These are phyloP conservation scores for Florisuga fusca DNA, from an alignment of 2,797 vertebrate genomes.

Conservation along the genomic window DNA sequence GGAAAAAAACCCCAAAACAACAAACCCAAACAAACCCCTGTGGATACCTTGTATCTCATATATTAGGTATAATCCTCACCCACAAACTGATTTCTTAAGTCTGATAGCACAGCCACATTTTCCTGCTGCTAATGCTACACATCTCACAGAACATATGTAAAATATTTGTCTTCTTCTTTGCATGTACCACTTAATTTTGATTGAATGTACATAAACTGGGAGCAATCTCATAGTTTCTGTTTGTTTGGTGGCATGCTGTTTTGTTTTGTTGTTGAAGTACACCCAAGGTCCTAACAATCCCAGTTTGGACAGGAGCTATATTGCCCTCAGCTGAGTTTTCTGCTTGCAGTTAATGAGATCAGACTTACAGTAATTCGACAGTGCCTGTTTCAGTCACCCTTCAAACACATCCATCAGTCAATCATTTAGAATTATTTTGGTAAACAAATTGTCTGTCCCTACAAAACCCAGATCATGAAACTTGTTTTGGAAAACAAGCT, in stretches of 20 bases:
- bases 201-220: neutral
- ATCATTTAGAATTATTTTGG: neutral
- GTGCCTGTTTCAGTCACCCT: neutral
- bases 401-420: neutral
- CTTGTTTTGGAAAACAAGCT: neutral
- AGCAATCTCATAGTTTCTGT: neutral
- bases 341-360: neutral
- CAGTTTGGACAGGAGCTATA: neutral
- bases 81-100: neutral
- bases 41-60: neutral
- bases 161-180: neutral
- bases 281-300: neutral
- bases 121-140: neutral
- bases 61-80: neutral
- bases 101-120: neutral
- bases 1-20: too few relatives aligned
- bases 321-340: neutral
- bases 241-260: neutral
- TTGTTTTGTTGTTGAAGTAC: neutral
- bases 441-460: neutral
- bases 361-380: neutral
- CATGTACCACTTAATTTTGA: neutral
- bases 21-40: too few relatives aligned
- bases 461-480: neutral
- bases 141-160: neutral